Evolutionary conservation across 2,113 vertebrate genomes (phyloP).

Genomic region (Pseudopodoces humilis): DNA sequence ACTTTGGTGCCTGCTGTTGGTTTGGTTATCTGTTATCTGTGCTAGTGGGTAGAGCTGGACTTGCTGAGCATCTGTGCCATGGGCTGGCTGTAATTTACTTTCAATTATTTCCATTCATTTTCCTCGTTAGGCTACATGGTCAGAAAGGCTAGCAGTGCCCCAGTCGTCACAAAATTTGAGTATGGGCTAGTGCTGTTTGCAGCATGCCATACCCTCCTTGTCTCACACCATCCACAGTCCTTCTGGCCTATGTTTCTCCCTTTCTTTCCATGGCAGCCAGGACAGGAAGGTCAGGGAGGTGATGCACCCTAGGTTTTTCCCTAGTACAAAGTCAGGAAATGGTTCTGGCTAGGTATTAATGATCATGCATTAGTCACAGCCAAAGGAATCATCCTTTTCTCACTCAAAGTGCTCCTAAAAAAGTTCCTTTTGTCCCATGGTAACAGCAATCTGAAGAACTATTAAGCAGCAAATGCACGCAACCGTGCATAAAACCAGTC

Average conservation of each 20-base stretch:
- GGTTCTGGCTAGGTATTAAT: background rate
- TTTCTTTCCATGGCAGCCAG: background rate
- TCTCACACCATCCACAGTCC: background rate
- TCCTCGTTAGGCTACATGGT: background rate
- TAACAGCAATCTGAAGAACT: background rate
- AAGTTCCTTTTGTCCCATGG: background rate
- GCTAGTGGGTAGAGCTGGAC: background rate
- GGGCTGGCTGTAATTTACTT: background rate
- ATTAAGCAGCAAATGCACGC: background rate
- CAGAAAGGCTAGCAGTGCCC: background rate
- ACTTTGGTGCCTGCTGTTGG: background rate
- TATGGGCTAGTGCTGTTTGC: background rate
- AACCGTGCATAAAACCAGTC: background rate
- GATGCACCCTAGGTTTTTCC: background rate
- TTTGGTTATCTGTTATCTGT: background rate
- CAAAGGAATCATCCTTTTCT: background rate
- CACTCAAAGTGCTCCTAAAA: background rate
- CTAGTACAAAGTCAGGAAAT: background rate
- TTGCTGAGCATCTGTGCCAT: accelerated
- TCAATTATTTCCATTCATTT: background rate
- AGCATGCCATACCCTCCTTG: background rate
- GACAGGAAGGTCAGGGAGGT: background rate
- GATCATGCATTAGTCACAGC: background rate
- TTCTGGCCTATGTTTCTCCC: background rate
- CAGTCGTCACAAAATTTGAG: background rate